Percentiles rank a stretch among this genome's conserved stretches.
Conservation (phyloP, 2,113 vertebrate species). For the Pomatorhinus ruficollis region DNA sequence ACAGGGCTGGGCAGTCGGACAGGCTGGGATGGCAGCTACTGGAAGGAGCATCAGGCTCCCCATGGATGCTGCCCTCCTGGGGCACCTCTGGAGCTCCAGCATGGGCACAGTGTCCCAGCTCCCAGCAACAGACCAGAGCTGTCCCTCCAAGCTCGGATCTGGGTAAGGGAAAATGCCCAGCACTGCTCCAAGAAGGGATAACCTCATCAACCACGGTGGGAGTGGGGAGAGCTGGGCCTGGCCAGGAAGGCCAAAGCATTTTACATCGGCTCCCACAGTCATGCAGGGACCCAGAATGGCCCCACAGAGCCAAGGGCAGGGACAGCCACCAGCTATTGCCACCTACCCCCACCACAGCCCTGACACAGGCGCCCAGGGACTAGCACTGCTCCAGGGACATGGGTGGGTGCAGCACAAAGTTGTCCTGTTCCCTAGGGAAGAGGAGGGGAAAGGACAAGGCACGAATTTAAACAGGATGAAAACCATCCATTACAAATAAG, state of each 20-base stretch:
- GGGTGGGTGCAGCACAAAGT: neutral
- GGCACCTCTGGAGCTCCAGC: neutral
- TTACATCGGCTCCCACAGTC: too few relatives aligned
- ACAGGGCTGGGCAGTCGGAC: neutral
- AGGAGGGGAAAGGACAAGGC: slow-evolving; percentile 33
- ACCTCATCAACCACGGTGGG: fast-evolving
- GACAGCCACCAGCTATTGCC: neutral
- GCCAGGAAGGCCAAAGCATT: neutral
- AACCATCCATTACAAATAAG: neutral
- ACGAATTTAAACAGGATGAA: neutral
- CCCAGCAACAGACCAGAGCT: neutral
- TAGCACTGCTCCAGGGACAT: neutral
- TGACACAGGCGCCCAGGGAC: neutral
- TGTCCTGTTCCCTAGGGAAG: neutral
- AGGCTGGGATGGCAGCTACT: neutral
- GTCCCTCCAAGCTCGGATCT: neutral
- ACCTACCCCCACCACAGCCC: neutral
- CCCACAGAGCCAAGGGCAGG: neutral
- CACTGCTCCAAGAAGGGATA: neutral
- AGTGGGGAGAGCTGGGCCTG: fast-evolving
- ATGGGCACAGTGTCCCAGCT: neutral
- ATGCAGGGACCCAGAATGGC: neutral
- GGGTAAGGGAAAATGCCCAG: neutral
- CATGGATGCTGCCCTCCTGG: fast-evolving
- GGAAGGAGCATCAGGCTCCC: neutral